These are phyloP conservation scores for Calcarius lapponicus DNA, from an alignment of 2,797 vertebrate species.

Conservation along the genomic window DNA sequence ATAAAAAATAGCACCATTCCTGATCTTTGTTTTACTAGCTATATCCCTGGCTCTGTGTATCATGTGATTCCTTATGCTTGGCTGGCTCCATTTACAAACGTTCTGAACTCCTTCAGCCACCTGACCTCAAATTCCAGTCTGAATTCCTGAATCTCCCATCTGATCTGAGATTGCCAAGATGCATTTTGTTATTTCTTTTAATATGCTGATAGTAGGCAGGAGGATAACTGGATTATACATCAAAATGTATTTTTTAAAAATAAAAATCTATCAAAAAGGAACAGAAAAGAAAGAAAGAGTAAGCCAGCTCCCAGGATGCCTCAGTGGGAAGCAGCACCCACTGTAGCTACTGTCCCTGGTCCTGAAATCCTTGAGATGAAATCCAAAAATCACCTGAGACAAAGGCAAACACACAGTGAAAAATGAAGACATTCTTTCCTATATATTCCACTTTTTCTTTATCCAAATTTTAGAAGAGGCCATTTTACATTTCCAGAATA, in stretches of 20 bases:
- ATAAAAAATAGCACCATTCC: not conserved
- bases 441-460: not conserved
- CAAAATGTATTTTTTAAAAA: not conserved
- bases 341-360: not conserved
- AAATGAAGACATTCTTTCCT: not conserved
- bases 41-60: not conserved
- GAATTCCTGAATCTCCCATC: not conserved
- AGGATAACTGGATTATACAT: not conserved
- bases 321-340: rapidly evolving
- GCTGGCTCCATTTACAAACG: not conserved
- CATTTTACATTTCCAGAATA: not conserved
- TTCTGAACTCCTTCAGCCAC: not conserved
- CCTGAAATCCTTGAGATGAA: not conserved
- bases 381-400: rapidly evolving
- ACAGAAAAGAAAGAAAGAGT: not conserved
- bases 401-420: not conserved
- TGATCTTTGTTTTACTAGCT: not conserved
- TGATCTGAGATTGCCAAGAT: not conserved
- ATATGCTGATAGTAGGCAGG: not conserved
- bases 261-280: not conserved
- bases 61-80: not conserved
- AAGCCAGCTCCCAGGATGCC: not conserved
- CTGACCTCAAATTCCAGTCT: not conserved
- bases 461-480: not conserved
- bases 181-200: not conserved